Conservation (phyloP, 2,113 vertebrate genomes). For the Crotalus tigris region DNA sequence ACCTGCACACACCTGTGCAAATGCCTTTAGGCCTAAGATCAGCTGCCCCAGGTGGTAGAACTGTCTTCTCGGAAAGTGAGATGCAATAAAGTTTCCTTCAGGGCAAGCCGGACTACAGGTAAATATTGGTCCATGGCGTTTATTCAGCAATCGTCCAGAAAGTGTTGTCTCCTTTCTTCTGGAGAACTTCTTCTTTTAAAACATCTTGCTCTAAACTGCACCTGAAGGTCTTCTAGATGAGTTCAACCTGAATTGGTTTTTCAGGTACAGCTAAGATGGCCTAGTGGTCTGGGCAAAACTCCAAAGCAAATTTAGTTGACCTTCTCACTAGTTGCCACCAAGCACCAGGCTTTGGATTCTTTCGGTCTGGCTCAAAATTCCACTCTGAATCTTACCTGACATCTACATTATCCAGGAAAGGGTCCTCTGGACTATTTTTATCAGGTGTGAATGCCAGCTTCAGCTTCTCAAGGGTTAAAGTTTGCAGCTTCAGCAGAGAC, state of each 20-base stretch:
- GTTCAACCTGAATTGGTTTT: background rate
- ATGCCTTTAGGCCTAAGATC: background rate
- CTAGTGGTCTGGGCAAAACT: background rate
- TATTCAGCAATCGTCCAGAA: background rate
- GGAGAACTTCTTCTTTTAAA: background rate
- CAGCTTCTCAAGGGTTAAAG: background rate
- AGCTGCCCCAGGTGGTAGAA: background rate
- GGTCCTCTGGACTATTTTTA: background rate
- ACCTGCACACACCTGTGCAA: background rate
- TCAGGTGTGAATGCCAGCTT: background rate
- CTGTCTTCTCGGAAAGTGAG: background rate
- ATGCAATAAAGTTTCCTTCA: background rate
- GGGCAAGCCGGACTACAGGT: background rate
- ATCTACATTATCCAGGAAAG: background rate
- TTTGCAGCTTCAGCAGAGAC: fast-evolving
- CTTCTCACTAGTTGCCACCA: background rate
- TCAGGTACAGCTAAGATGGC: background rate
- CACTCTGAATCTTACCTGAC: background rate
- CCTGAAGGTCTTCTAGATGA: background rate
- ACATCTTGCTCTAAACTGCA: background rate
- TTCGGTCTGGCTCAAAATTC: background rate
- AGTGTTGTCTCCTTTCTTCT: background rate
- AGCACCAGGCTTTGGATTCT: background rate
- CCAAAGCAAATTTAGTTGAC: background rate
- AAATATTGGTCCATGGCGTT: background rate